Conservation (phyloP, 2,113 vertebrate genomes). For the Hemichromis elongatus region DNA sequence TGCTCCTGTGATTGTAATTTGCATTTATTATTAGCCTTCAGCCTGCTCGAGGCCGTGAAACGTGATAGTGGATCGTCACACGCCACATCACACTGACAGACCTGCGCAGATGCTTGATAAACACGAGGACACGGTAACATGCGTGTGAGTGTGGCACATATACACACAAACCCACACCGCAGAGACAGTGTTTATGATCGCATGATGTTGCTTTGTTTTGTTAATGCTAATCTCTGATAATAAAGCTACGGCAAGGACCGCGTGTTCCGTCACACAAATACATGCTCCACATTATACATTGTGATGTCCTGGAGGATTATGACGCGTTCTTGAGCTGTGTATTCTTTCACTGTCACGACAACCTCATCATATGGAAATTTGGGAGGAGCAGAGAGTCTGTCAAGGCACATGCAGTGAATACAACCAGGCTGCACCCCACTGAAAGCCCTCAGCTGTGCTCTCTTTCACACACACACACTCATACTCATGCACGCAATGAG, state of each 20-base stretch:
- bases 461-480: not conserved
- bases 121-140: slow-evolving; percentile 34
- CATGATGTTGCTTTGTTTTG: slow-evolving; percentile 5
- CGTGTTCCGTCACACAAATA: slow-evolving; percentile 12
- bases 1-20: slow-evolving; percentile 69
- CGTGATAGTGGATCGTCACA: slow-evolving; percentile 35
- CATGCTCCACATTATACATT: not conserved
- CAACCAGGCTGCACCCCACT: slow-evolving; percentile 6
- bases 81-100: slow-evolving; percentile 38
- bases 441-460: not conserved
- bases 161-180: not conserved
- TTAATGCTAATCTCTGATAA: slow-evolving; percentile 26
- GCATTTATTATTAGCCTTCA: slow-evolving; percentile 66
- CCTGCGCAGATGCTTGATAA: slow-evolving; percentile 55
- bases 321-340: not conserved
- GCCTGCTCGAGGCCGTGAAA: slow-evolving; percentile 40
- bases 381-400: slow-evolving; percentile 22
- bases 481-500: not conserved
- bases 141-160: not conserved
- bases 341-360: not conserved
- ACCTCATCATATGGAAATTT: slow-evolving; percentile 47
- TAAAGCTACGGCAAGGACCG: not conserved
- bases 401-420: not conserved
- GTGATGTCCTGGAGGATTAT: not conserved
- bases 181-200: slow-evolving; percentile 7